These are phyloP conservation scores for Labeo calbasu DNA, from an alignment of 2,797 vertebrate genomes.

Conservation along the genomic window DNA sequence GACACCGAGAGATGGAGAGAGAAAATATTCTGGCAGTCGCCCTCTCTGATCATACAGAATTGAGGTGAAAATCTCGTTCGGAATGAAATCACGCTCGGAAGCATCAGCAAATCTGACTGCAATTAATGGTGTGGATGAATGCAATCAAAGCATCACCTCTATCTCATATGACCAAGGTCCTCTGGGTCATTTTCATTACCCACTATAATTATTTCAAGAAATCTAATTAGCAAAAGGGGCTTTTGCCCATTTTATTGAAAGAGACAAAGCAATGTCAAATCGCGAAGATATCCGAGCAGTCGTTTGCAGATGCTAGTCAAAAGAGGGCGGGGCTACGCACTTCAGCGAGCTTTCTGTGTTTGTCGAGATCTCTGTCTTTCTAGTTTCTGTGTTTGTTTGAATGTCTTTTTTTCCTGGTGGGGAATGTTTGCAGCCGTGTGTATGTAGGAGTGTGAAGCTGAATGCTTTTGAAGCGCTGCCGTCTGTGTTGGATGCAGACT, in stretches of 20 bases:
- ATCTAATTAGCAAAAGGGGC: slow-evolving; percentile 67
- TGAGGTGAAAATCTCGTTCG: slow-evolving; percentile 31
- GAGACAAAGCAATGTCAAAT: slow-evolving; percentile 69
- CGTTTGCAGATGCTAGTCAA: slow-evolving; percentile 6
- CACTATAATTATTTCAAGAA: slow-evolving; percentile 74
- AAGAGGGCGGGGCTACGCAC: slow-evolving; percentile 13
- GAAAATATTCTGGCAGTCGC: slow-evolving; percentile 38
- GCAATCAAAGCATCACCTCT: slow-evolving; percentile 70
- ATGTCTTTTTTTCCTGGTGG: slow-evolving; percentile 2
- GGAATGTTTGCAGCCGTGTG: slow-evolving; percentile 34
- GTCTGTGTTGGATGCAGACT: slow-evolving; percentile 54
- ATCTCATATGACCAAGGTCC: slow-evolving; percentile 69
- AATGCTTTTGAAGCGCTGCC: slow-evolving; percentile 51
- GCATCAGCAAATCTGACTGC: slow-evolving; percentile 65
- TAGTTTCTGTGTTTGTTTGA: slow-evolving; percentile 25
- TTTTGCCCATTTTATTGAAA: slow-evolving; percentile 65
- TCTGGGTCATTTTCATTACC: slow-evolving; percentile 76
- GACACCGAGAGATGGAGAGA: slow-evolving; percentile 13
- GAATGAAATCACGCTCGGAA: slow-evolving; percentile 57
- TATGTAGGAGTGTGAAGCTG: slow-evolving; percentile 34
- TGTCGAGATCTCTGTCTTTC: slow-evolving; percentile 31
- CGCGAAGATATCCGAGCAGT: slow-evolving; percentile 38
- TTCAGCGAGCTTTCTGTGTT: slow-evolving; percentile 28
- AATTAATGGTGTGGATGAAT: slow-evolving; percentile 70
- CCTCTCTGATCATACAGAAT: slow-evolving; percentile 44